Conservation (phyloP, 2,113 vertebrate genomes). For the Sturnus vulgaris region DNA sequence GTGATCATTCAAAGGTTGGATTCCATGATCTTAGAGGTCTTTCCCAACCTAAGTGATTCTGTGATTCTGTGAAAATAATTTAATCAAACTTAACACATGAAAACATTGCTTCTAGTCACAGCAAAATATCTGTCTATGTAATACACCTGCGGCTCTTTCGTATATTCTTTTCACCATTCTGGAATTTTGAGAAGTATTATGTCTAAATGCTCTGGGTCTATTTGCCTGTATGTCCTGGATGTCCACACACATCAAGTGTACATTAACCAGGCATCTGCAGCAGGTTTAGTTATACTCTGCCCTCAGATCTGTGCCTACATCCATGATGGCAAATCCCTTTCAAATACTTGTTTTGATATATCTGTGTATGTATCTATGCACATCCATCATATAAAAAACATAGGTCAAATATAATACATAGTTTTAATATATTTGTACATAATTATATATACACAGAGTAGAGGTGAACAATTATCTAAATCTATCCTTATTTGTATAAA, state of each 20-base stretch:
- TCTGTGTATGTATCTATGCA: neutral
- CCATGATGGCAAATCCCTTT: neutral
- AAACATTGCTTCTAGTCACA: neutral
- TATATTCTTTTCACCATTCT: neutral
- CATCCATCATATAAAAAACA: neutral
- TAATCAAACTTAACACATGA: neutral
- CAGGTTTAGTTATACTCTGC: neutral
- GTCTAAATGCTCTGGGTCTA: neutral
- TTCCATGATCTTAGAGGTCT: neutral
- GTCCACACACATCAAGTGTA: no score
- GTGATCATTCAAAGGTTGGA: neutral
- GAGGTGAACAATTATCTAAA: neutral
- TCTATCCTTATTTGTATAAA: neutral
- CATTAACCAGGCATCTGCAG: neutral
- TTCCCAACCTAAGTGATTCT: neutral
- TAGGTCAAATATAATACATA: neutral
- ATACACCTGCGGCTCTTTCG: neutral
- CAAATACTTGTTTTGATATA: neutral
- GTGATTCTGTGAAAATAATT: neutral
- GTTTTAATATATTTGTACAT: neutral
- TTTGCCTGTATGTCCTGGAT: neutral
- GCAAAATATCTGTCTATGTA: neutral
- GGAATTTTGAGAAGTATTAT: neutral
- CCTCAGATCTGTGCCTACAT: neutral
- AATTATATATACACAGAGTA: neutral